phyloP scores from a whole-genome alignment of 2,113 vertebrate genomes.

The Strix uralensis region DNA sequence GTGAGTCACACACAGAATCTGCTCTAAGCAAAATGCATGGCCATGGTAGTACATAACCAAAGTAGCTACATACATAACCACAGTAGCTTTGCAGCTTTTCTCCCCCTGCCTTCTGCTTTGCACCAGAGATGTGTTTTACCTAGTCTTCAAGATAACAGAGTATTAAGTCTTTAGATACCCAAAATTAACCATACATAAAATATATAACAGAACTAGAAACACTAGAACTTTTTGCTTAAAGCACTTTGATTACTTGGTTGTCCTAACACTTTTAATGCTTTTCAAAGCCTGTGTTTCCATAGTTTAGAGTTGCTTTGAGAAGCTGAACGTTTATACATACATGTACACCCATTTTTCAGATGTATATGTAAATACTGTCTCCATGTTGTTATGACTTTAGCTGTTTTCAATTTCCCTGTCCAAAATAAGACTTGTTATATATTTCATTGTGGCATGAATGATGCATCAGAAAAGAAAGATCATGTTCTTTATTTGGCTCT shows the following conservation, averaged over 20 bases:
- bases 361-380: not conserved
- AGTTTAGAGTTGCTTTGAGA: not conserved
- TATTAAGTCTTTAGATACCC: not conserved
- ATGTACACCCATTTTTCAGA: not conserved
- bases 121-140: not conserved
- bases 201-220: not conserved
- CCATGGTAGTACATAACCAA: not conserved
- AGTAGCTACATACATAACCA: not conserved
- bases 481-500: not conserved
- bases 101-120: not conserved
- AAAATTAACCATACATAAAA: not conserved
- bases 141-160: not conserved
- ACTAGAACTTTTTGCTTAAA: not conserved
- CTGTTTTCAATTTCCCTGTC: not conserved
- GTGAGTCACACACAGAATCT: constrained; percentile 77
- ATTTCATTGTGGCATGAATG: not conserved
- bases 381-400: not conserved
- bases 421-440: not conserved
- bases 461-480: not conserved
- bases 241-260: not conserved
- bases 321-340: not conserved
- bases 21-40: constrained; percentile 2
- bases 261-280: not conserved
- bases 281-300: not conserved
- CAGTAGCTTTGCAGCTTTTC: not conserved